Percentiles rank a stretch among this genome's conserved stretches.
These are phyloP conservation scores for Conger conger DNA, from an alignment of 2,113 vertebrate species.

Conservation along the genomic window DNA sequence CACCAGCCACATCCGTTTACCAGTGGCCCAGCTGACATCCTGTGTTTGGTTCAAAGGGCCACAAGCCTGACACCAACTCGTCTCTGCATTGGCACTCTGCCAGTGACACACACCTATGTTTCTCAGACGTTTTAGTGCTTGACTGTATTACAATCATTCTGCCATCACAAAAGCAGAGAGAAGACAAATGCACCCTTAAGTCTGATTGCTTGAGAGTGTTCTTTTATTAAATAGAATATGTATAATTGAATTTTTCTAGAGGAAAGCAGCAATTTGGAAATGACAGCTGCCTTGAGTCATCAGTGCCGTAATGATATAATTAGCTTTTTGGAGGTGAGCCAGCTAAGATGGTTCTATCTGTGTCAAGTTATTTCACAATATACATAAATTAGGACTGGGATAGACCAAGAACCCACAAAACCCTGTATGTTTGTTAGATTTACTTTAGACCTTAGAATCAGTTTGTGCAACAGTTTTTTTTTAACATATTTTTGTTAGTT, in stretches of 20 bases:
- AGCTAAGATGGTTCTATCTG: neutral
- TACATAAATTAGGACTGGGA: neutral
- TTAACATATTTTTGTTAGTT: neutral
- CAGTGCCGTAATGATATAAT: conserved; percentile 13
- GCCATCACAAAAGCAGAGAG: neutral
- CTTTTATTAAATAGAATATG: neutral
- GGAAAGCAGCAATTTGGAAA: conserved; percentile 18
- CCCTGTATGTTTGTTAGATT: neutral
- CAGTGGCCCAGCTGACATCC: neutral
- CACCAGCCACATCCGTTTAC: neutral
- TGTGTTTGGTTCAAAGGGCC: neutral
- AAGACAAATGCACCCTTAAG: neutral
- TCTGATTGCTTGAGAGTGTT: conserved; percentile 3
- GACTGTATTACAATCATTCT: neutral
- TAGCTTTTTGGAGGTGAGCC: neutral
- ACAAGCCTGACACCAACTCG: neutral
- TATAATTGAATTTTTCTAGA: neutral
- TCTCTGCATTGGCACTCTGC: neutral
- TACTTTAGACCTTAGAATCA: neutral
- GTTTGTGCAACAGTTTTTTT: neutral
- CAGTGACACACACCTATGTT: neutral
- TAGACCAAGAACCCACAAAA: neutral
- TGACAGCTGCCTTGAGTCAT: neutral
- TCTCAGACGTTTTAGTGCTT: neutral
- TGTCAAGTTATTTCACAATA: neutral